Percentiles rank a stretch among this genome's conserved stretches.
These are phyloP conservation scores for Proteles cristata DNA, from an alignment of 2,113 vertebrate species.

Conservation along the genomic window DNA sequence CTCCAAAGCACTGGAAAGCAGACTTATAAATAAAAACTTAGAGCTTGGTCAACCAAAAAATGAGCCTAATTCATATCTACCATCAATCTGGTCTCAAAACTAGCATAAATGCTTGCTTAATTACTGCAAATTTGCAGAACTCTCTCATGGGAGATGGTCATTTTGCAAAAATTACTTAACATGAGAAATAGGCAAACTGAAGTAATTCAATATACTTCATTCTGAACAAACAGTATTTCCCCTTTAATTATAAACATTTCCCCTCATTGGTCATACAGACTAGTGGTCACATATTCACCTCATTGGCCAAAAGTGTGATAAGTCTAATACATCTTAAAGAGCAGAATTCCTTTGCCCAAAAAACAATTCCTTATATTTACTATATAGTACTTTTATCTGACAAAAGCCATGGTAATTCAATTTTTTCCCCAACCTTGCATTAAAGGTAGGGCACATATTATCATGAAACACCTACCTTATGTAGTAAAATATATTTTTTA, in stretches of 20 bases:
- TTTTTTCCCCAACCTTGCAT: not conserved
- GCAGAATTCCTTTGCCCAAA: not conserved
- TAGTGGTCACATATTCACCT: not conserved
- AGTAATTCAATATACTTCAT: not conserved
- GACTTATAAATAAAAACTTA: not conserved
- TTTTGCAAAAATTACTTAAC: slow-evolving; percentile 13
- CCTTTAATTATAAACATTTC: not conserved
- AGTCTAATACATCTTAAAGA: not conserved
- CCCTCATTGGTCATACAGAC: not conserved
- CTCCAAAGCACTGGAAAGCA: not conserved
- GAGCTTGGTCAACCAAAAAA: slow-evolving; percentile 8
- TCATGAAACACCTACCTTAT: not conserved
- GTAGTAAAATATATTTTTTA: not conserved
- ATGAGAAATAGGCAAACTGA: not conserved
- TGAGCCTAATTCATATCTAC: not conserved
- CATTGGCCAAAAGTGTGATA: not conserved
- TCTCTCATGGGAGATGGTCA: not conserved
- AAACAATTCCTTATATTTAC: not conserved
- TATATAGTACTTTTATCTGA: not conserved
- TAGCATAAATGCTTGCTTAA: not conserved
- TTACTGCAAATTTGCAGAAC: not conserved
- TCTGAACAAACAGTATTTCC: not conserved
- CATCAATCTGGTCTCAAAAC: not conserved
- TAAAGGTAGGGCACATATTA: not conserved
- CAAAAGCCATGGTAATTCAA: not conserved